phyloP scores from a whole-genome alignment of 2,113 vertebrate species.

The Oryzias curvinotus region DNA sequence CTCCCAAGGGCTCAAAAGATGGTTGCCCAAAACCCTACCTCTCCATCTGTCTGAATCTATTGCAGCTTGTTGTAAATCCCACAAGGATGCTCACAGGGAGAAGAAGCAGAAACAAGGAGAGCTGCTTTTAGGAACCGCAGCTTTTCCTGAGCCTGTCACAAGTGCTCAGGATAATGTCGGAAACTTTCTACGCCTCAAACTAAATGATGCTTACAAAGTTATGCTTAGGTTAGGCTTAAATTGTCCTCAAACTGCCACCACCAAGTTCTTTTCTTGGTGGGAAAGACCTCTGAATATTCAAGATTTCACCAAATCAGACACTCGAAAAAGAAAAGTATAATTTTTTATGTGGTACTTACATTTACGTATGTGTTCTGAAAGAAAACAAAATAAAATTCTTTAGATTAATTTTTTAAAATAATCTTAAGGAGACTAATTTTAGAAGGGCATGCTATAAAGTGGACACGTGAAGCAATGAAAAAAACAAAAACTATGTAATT shows the following conservation, averaged over 20 bases:
- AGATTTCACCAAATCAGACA: background rate
- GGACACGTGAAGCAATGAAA: too few species aligned
- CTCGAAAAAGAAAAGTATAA: background rate
- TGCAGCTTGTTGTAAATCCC: conserved; percentile 64
- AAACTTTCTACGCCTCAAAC: conserved; percentile 35
- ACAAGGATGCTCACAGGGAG: conserved; percentile 46
- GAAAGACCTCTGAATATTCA: background rate
- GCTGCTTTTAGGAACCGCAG: conserved; percentile 64
- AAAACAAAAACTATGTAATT: too few species aligned
- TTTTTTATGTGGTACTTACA: conserved; percentile 14
- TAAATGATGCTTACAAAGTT: conserved; percentile 43
- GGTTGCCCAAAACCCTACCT: conserved; percentile 64
- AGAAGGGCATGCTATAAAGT: too few species aligned
- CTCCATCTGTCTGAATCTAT: conserved; percentile 69
- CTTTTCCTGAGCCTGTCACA: conserved; percentile 46
- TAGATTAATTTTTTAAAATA: too few species aligned
- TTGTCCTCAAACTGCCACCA: conserved; percentile 11
- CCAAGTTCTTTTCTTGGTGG: conserved; percentile 1
- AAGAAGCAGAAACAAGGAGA: conserved; percentile 67
- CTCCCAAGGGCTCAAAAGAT: conserved; percentile 58
- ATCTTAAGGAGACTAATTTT: too few species aligned
- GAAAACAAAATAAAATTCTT: too few species aligned
- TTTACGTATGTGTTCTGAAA: conserved; percentile 7
- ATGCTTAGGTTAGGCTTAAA: conserved; percentile 33
- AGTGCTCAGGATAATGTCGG: conserved; percentile 30